phyloP scores from a whole-genome alignment of 2,797 vertebrate genomes.

The Otolemur crassicaudatus region DNA sequence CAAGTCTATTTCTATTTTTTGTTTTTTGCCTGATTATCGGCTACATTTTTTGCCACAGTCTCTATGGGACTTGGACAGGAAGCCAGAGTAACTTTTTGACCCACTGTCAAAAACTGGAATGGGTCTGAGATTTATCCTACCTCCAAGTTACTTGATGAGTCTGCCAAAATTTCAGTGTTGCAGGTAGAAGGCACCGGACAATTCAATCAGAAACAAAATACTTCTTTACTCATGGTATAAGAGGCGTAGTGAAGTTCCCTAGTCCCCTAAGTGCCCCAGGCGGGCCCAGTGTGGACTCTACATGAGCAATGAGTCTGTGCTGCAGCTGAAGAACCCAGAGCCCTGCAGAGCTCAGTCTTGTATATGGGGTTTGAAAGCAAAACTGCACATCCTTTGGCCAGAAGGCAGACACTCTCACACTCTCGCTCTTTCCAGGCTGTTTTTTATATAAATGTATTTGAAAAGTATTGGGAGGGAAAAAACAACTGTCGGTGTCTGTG shows the following conservation, averaged over 20 bases:
- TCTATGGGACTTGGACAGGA: neutral
- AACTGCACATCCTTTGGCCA: neutral
- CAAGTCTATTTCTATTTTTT: neutral
- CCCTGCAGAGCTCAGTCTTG: neutral
- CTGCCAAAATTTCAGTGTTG: neutral
- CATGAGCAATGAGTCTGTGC: neutral
- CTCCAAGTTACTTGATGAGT: neutral
- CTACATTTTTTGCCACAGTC: neutral
- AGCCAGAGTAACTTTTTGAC: neutral
- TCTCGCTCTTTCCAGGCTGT: neutral
- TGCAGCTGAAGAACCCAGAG: neutral
- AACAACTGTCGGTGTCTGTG: neutral
- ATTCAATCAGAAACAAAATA: neutral
- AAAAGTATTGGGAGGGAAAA: neutral
- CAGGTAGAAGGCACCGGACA: neutral
- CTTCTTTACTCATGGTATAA: neutral
- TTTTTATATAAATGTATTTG: slow-evolving; percentile 1
- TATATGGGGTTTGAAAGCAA: neutral
- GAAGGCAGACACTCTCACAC: neutral
- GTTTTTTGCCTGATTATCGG: neutral
- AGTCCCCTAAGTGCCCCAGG: neutral
- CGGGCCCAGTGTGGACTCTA: too few species aligned
- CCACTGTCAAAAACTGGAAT: neutral
- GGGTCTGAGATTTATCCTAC: neutral
- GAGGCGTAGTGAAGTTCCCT: neutral